Conservation (phyloP, 1,140 invertebrate species). For the Wiebesia pumilae region DNA sequence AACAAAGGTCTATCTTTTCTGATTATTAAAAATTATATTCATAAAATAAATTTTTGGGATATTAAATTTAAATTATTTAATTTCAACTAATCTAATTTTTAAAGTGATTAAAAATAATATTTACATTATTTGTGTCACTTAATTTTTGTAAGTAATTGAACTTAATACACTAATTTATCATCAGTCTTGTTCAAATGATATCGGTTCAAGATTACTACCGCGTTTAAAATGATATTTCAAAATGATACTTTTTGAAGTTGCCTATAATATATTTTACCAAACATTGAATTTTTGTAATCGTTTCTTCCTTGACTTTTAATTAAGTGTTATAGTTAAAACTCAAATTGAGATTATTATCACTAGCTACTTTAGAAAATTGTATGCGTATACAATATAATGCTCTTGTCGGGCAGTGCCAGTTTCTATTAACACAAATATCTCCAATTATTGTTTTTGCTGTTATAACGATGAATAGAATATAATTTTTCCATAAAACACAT, state of each 20-base stretch:
- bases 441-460: not conserved
- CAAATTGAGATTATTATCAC: no score
- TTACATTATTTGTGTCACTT: not conserved
- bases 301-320: no score
- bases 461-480: not conserved
- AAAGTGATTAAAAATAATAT: not conserved
- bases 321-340: no score
- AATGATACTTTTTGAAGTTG: no score
- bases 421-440: not conserved
- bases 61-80: not conserved
- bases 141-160: not conserved
- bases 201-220: no score
- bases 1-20: no score
- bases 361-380: not conserved
- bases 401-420: not conserved
- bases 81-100: not conserved
- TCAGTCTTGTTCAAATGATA: not conserved
- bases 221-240: no score
- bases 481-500: not conserved
- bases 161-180: not conserved
- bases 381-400: not conserved
- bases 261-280: no score
- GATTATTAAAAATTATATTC: no score
- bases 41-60: no score
- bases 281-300: no score